Evolutionary conservation across 2,888 invertebrate genomes (phyloP).

Genomic region (Apoderus coryli): DNA sequence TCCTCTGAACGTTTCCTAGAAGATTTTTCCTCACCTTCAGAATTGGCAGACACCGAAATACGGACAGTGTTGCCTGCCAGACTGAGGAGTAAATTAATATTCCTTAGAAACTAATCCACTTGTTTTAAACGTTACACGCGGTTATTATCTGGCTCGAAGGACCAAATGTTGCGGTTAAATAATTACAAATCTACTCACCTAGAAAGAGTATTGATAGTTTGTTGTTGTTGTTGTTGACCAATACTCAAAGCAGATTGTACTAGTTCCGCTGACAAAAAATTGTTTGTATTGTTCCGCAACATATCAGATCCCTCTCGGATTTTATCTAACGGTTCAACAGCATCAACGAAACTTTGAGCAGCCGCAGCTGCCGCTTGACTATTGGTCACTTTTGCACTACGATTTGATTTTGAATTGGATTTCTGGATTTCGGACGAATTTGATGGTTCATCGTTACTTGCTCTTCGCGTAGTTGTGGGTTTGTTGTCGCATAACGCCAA

Average conservation of each 20-base stretch:
- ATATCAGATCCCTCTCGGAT: constrained; percentile 56
- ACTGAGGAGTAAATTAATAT: too few species aligned
- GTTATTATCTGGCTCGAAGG: too few species aligned
- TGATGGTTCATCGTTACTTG: constrained; percentile 12
- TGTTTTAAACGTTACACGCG: too few species aligned
- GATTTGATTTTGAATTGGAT: constrained; percentile 22
- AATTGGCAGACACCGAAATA: constrained; percentile 33
- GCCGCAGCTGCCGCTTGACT: constrained; percentile 28
- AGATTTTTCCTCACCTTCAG: constrained; percentile 25
- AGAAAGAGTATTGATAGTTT: constrained; percentile 30
- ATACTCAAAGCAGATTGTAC: constrained; percentile 26
- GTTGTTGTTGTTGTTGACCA: constrained; percentile 21
- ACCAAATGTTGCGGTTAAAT: too few species aligned
- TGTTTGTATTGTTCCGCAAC: constrained; percentile 65
- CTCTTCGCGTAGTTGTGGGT: constrained; percentile 11
- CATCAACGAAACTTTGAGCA: constrained; percentile 36
- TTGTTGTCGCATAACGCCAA: constrained; percentile 47
- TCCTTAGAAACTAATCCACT: too few species aligned
- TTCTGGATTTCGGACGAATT: constrained; percentile 8
- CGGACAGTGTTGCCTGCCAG: constrained; percentile 32
- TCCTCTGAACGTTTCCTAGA: constrained; percentile 19
- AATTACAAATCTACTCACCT: too few species aligned
- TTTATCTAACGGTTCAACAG: constrained; percentile 49
- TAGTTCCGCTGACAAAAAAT: constrained; percentile 53
- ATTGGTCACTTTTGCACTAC: constrained; percentile 27